Base-by-base conservation (phyloP, 1,140 invertebrate genomes). In the Cydia fagiglandana region DNA sequence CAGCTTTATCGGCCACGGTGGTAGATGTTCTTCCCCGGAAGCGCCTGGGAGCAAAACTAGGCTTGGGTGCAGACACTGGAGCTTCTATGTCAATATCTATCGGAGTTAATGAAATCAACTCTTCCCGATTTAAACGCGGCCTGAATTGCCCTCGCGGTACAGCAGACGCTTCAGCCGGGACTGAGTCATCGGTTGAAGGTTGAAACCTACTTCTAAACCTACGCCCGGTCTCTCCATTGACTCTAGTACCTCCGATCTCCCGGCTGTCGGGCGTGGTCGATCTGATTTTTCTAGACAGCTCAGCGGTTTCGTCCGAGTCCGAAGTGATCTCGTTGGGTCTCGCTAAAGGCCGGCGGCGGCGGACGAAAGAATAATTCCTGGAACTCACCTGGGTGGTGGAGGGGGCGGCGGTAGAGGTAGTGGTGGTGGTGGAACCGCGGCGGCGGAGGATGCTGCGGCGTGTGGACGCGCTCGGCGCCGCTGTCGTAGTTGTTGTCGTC, bases 311-410 rank as follows among this genome's bases (percentile, higher is more conserved):
- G 70, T 84, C 85, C 76, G 88, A 87, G 77, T 92, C 91, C 75
- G 84, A 82, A 74, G 85, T 83, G 83, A 93, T 89, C 83, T 93
- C 84, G 83, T 94, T 93, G 64, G 89, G 87, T 79, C 87, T 88
- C 56, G 91, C 82, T 76, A 93, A 73, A 61, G 91, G 88, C 73
- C 88, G 88, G 75, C 91, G 91, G 75, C 92, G 90, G 64, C 88
- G 89, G 77, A 93, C 81, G 78, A 91, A 93, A 87, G 88, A 83
- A 88, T 93, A 93, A 87, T 91, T 93, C 90, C 90, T 93, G 88
- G 86, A 87, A 93, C 93, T 94, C 86, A 94, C 93, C 93, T 94
- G 90, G 76, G 88, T 87, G 78, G 89, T 87, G 73, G 89, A 87
- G 3, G 87, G 82, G 41, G 89, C 87, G 15, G 91, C 83, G 73